Evolutionary conservation across 2,113 vertebrate genomes (phyloP).

Genomic region (Onychorhynchus coronatus): DNA sequence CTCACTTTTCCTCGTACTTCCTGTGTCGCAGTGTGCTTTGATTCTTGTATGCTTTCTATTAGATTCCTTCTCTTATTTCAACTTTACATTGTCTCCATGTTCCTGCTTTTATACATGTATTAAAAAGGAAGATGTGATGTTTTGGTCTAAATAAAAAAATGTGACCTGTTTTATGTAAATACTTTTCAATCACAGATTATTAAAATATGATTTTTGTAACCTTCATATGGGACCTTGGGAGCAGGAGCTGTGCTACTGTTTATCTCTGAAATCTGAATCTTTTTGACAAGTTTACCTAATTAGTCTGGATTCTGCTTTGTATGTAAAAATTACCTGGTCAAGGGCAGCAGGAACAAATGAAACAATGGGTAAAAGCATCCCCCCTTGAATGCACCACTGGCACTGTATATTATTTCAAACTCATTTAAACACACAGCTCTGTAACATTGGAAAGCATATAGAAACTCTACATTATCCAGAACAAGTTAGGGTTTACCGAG

Average conservation of each 20-base stretch:
- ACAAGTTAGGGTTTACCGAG: background rate
- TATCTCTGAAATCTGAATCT: background rate
- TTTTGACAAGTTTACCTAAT: background rate
- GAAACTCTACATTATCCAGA: background rate
- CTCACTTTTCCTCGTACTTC: background rate
- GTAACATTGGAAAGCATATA: background rate
- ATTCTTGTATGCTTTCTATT: background rate
- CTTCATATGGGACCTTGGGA: background rate
- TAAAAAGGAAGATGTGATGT: background rate
- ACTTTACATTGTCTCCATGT: background rate
- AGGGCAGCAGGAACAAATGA: background rate
- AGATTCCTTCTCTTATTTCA: background rate
- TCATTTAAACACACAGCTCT: background rate
- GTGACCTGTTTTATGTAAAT: background rate
- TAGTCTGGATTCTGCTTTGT: background rate
- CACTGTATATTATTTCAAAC: background rate
- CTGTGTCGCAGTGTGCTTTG: background rate
- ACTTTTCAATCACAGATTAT: background rate
- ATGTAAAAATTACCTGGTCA: background rate
- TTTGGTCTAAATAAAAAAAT: background rate
- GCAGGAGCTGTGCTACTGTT: background rate
- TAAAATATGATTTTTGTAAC: background rate
- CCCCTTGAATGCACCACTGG: accelerated
- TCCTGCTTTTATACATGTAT: background rate
- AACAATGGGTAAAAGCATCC: background rate